These are phyloP conservation scores for Rana temporaria DNA, from an alignment of 2,113 vertebrate genomes.

Conservation along the genomic window DNA sequence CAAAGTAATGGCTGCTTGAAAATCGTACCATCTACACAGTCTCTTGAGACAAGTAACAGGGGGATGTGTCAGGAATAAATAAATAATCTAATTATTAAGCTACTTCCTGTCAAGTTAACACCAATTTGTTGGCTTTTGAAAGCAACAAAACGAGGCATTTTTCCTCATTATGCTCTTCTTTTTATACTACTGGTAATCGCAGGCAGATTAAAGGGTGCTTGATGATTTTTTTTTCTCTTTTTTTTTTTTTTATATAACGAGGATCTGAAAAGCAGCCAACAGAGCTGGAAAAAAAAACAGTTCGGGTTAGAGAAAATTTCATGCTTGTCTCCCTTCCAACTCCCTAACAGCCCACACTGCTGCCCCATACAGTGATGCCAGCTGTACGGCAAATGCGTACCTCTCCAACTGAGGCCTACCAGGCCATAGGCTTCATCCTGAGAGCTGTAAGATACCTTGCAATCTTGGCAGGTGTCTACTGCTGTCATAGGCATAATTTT, in stretches of 20 bases:
- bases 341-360: constrained; percentile 93
- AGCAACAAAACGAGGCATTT: constrained; percentile 93
- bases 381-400: constrained; percentile 99
- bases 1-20: constrained; percentile 89
- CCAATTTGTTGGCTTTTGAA: constrained; percentile 92
- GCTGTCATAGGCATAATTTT: constrained; percentile 92
- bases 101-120: constrained; percentile 93
- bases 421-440: constrained; percentile 90
- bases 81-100: constrained; percentile 95
- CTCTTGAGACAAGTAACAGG: constrained; percentile 87
- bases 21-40: constrained; percentile 85
- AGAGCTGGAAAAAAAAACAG: constrained; percentile 67
- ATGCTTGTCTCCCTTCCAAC: constrained; percentile 91
- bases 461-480: constrained; percentile 91
- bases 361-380: constrained; percentile 98
- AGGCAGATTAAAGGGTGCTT: constrained; percentile 87
- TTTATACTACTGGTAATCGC: constrained; percentile 87
- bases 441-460: constrained; percentile 88
- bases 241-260: constrained; percentile 66
- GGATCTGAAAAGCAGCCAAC: constrained; percentile 86
- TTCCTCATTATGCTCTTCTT: constrained; percentile 90
- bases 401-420: constrained; percentile 89
- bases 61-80: constrained; percentile 96
- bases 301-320: constrained; percentile 91
- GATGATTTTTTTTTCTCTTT: constrained; percentile 87